Conservation (phyloP, 2,113 vertebrate species). For the Gymnarchus niloticus region DNA sequence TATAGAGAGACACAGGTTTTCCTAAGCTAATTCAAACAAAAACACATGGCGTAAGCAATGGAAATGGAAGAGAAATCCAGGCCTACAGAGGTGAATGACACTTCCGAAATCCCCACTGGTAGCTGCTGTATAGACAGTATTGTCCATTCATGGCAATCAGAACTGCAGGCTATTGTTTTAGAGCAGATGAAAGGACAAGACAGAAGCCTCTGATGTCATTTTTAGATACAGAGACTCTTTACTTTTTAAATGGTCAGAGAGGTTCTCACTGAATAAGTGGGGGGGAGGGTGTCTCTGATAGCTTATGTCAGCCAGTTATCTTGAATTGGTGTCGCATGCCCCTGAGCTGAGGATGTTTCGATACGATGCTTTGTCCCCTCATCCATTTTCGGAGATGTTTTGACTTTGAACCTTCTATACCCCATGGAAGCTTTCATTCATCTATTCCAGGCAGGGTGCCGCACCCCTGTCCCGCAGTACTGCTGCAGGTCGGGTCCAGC, state of each 20-base stretch:
- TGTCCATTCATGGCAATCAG: slow-evolving; percentile 35
- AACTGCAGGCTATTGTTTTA: slow-evolving; percentile 38
- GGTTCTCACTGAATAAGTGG: neutral
- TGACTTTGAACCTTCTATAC: neutral
- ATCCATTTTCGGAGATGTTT: neutral
- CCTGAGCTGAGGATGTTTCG: neutral
- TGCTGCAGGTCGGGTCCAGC: neutral
- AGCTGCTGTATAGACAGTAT: slow-evolving; percentile 17
- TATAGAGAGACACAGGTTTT: too few species aligned
- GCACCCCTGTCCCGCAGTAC: neutral
- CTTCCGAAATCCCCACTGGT: slow-evolving; percentile 15
- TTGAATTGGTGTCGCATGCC: neutral
- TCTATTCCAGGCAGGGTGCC: neutral
- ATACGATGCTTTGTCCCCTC: neutral
- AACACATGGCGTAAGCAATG: neutral
- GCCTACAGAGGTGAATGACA: slow-evolving; percentile 19
- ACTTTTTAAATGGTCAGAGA: slow-evolving; percentile 7
- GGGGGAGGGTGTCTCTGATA: slow-evolving; percentile 30
- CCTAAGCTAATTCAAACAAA: neutral
- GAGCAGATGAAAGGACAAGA: slow-evolving; percentile 35
- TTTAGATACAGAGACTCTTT: slow-evolving; percentile 36
- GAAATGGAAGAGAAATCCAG: slow-evolving; percentile 16
- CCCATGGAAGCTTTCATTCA: neutral
- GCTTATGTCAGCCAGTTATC: slow-evolving; percentile 34
- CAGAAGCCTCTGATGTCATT: slow-evolving; percentile 41